A percentile compares a stretch with the other conserved stretches of the same genome.
These are phyloP conservation scores for Muscicapa striata DNA, from an alignment of 2,797 vertebrate genomes.

Conservation along the genomic window DNA sequence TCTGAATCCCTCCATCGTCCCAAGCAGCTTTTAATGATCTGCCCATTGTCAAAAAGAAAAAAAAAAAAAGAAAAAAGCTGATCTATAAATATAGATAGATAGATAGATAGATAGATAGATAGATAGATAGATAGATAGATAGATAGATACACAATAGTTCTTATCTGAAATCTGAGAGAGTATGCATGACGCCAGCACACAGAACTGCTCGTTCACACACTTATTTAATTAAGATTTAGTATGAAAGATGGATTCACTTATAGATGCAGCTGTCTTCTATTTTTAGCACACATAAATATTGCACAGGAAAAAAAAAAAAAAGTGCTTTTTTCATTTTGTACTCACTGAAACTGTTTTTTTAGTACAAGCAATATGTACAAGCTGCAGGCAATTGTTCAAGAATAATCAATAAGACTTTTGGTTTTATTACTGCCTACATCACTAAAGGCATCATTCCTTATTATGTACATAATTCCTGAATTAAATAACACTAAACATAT, in stretches of 20 bases:
- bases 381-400: constrained; percentile 27
- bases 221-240: constrained; percentile 64
- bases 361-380: constrained; percentile 1
- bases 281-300: constrained; percentile 43
- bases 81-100: neutral
- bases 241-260: constrained; percentile 39
- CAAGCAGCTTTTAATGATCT: constrained; percentile 29
- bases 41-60: neutral
- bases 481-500: constrained; percentile 41
- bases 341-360: constrained; percentile 10
- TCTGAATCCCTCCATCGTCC: neutral
- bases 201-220: neutral
- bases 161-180: neutral
- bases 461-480: constrained; percentile 42
- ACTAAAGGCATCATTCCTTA: constrained; percentile 50
- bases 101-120: neutral
- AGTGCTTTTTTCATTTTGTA: constrained; percentile 20
- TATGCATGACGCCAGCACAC: neutral
- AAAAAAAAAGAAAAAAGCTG: neutral
- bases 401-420: constrained; percentile 69
- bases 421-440: constrained; percentile 59
- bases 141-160: neutral
- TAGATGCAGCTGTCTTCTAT: constrained; percentile 1
- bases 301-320: neutral
- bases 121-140: neutral